A percentile compares a stretch with the other conserved stretches of the same genome.
Evolutionary conservation across 2,113 vertebrate species (phyloP).

Genomic region (Leptobrachium leishanense): DNA sequence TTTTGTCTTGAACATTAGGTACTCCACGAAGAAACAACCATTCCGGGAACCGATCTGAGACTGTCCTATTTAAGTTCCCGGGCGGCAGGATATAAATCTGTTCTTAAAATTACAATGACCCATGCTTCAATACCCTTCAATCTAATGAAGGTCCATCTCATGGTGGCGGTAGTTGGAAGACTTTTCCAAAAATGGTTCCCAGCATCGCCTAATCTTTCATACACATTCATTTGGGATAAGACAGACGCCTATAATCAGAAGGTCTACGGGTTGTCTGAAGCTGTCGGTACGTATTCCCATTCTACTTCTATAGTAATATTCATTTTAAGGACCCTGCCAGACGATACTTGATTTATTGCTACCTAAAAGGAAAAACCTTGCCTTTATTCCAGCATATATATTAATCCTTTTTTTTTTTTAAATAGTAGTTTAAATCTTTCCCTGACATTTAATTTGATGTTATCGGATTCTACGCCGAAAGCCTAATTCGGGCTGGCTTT

Average conservation of each 20-base stretch:
- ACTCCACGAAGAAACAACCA: conserved; percentile 92
- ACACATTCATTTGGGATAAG: conserved; percentile 98
- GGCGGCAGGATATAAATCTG: conserved; percentile 92
- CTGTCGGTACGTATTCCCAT: conserved; percentile 79
- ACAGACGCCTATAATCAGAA: conserved; percentile 96
- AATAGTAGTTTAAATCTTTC: conserved; percentile 33
- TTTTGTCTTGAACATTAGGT: conserved; percentile 69
- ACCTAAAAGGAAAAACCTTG: not conserved
- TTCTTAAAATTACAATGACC: conserved; percentile 96
- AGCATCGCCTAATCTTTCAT: conserved; percentile 91
- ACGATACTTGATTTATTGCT: conserved; percentile 18
- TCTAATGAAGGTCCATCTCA: conserved; percentile 96
- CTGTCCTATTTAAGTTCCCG: conserved; percentile 95
- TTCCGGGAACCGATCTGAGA: conserved; percentile 92
- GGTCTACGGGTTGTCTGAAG: conserved; percentile 93
- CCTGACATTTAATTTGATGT: conserved; percentile 29
- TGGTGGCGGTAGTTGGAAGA: conserved; percentile 95
- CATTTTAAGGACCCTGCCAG: conserved; percentile 22
- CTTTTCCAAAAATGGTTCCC: conserved; percentile 98
- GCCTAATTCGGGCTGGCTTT: not conserved
- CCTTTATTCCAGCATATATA: not conserved
- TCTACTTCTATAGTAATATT: conserved; percentile 36
- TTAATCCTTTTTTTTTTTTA: conserved; percentile 30
- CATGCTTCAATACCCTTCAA: conserved; percentile 88
- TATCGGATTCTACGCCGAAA: conserved; percentile 9